Base-by-base conservation (phyloP, 2,888 invertebrate species). In the Philereme transversata region DNA sequence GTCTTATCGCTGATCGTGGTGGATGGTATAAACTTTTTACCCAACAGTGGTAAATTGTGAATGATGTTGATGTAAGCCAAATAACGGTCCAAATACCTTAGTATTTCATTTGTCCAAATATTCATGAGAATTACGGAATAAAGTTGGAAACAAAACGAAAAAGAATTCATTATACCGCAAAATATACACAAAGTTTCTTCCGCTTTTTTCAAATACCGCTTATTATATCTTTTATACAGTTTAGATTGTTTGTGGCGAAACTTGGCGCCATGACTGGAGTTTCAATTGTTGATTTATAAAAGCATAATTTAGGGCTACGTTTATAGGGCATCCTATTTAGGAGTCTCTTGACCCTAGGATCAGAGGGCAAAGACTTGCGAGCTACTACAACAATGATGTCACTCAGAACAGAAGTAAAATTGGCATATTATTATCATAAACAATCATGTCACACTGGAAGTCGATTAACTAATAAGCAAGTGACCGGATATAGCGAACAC, bases 401-500 rank as follows among this genome's bases (percentile, higher is more conserved):
- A 38, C 7, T 6, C 36, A 5, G 36, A 38, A 6, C 36, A 38
- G 2, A 5, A 6, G 7, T 38, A 38, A 38, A 38, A 38, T 8
- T 38, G 5, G 38, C 38, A 38, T 38, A 38, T 38, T 38, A n/a
- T n/a, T 38, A 7, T 5, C 40, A 8, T 8, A 40, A 40, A 40
- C 40, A 40, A 40, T 40, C 40, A 6, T 40, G 40, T 33, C 51
- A 34, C 50, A 40, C 50, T 45, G 38, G 38, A 49, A 47, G 48
- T 43, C 48, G 33, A 62, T 63, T 54, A 11, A 52, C 51, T 51
- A 51, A 61, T 60, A 49, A 47, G 33, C 46, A 57, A 60, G 47
- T 71, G 71, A 67, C 76, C 78, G 79, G 82, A 81, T 76, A 75
- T 22, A 41, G 40, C 22, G 8, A 11, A 78, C 71, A 69, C 77